Evolutionary conservation across 2,888 invertebrate genomes (phyloP), one percentile per base, ranked within the genome.

Genomic region (Drosophila recens): DNA sequence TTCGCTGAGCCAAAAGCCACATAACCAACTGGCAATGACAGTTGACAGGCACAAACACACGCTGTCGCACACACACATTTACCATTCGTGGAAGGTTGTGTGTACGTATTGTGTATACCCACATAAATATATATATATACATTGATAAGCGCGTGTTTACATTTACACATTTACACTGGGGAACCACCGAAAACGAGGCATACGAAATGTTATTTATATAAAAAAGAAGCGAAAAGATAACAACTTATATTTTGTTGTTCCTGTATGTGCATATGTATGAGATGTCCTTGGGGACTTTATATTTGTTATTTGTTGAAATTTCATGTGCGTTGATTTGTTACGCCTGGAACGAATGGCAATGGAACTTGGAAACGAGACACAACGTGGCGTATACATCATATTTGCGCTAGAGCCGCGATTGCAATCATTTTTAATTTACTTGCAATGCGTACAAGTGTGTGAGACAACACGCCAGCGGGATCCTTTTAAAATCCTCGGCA

Each of bases 1-100:
- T 54, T 63, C 51, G 73, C 82, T 79, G 81, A 87, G 75, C 82
- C 72, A 75, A 76, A 81, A 87, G 86, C 80, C 82, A 76, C 87
- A 88, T 80, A 82, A 80, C 82, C 89, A 80, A 89, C 86, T 86
- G 86, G 78, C 89, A 86, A 72, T 86, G 86, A 85, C 86, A 86
- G 82, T 89, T 89, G 86, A 86, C 86, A 87, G 87, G 52, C 65
- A 64, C 61, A 58, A 61, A 57, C 66, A 68, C 54, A 64, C 48
- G 52, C 54, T 42, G 33, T 42, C 48, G 13, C 53, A 73, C 40
- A 54, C 54, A 61, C 53, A 48, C 54, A 53, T 43, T 53, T 51
- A 43, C 27, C 53, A 70, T 73, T 70, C 43, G 54, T 56, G 62
- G 51, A 51, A 13, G 57, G 46, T 61, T 53, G 57, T 20, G 20